Base-by-base conservation (phyloP, 1,140 invertebrate species). In the Aphidius ervi region DNA sequence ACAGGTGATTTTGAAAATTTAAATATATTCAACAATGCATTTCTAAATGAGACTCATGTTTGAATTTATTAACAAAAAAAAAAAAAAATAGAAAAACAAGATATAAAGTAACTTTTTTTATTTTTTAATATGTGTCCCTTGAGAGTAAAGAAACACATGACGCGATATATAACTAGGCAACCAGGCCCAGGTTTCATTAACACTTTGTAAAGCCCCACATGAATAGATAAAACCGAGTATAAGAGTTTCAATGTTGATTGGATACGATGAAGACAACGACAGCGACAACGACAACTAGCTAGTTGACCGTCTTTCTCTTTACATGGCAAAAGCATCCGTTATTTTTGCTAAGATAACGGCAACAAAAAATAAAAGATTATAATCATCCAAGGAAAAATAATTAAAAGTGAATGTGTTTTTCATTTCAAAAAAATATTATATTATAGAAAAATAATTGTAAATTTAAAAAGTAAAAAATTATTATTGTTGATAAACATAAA, bases 111-210 rank as follows among this genome's bases (percentile, higher is more conserved):
- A 10, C n/a, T 52, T 52, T 16, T 16, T 64, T 60, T 58, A 55
- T 31, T 53, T 58, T 54, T 49, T 16, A 10, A 20, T 41, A 31
- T 60, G 20, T 56, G 5, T 50, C 20, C 47, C 53, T 16, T 41
- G 47, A 31, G 59, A 42, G 48, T 54, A 54, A 43, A 53, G 43
- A 31, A 31, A 31, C 1, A 31, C 23, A 31, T 63, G 59, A 66
- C 69, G 67, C 65, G 67, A 65, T 73, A 72, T 63, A 58, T 56
- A 63, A 65, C 61, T 65, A 67, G 66, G 63, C 67, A 71, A 72
- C 67, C 71, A 72, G 72, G 74, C 70, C 62, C 23, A 75, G 74
- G 74, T 75, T 75, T 75, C 74, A 75, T 75, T 75, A 74, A 74
- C 74, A 65, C 72, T 67, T 62, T 74, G 67, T 68, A 75, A 75